phyloP scores from a whole-genome alignment of 2,797 vertebrate species.

The Naso thynnoides region DNA sequence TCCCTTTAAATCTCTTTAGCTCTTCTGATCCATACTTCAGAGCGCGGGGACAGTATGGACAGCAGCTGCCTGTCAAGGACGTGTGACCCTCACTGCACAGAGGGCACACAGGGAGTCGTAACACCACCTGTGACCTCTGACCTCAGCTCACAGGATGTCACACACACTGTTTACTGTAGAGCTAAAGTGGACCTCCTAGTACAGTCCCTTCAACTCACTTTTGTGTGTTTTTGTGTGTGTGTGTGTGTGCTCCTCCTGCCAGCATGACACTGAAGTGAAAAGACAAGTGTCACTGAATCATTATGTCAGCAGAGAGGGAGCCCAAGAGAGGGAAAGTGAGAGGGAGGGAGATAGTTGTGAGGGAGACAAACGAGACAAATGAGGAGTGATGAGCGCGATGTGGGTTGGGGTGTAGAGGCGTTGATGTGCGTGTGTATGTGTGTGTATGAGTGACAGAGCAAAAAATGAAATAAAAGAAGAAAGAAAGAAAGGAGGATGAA shows the following conservation, averaged over 20 bases:
- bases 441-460: slow-evolving; percentile 18
- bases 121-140: slow-evolving; percentile 57
- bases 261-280: slow-evolving; percentile 48
- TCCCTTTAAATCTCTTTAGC: slow-evolving; percentile 70
- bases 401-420: slow-evolving; percentile 38
- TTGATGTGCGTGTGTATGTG: slow-evolving; percentile 32
- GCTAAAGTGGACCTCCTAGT: slow-evolving; percentile 37
- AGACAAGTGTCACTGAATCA: slow-evolving; percentile 66
- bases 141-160: slow-evolving; percentile 44
- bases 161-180: slow-evolving; percentile 37
- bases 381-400: slow-evolving; percentile 55
- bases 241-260: slow-evolving; percentile 23
- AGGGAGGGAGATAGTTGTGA: slow-evolving; percentile 22
- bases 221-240: slow-evolving; percentile 11
- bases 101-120: slow-evolving; percentile 44
- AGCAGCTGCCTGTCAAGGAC: slow-evolving; percentile 67
- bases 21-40: slow-evolving; percentile 64
- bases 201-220: slow-evolving; percentile 7
- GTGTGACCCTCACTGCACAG: slow-evolving; percentile 49
- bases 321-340: slow-evolving; percentile 21
- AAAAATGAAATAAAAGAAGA: neutral
- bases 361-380: slow-evolving; percentile 44
- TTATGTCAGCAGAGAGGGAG: slow-evolving; percentile 38
- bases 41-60: slow-evolving; percentile 53
- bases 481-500: slow-evolving; percentile 8